Percentiles rank a stretch among this genome's conserved stretches.
phyloP scores from a whole-genome alignment of 2,113 vertebrate genomes.

The pig (Sus scrofa) region T2T-Sscrofa CM000819.6:60664501-60665000 shows the following conservation, averaged over 20 bases:
- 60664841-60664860: not conserved
- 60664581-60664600: not conserved
- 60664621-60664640: not conserved
- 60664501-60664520: not conserved
- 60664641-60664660: not conserved
- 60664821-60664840: not conserved
- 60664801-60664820: not conserved
- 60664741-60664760: not conserved
- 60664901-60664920: not conserved
- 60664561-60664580: not conserved
- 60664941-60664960: not conserved
- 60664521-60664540: not conserved
- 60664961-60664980: not conserved
- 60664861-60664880: not conserved
- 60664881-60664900: not conserved
- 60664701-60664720: not conserved
- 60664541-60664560: not conserved
- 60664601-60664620: not conserved
- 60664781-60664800: not conserved
- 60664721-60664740: not conserved
- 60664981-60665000: not conserved
- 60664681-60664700: not conserved
- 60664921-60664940: not conserved
- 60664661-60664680: not conserved
- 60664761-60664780: conserved; percentile 10